Evolutionary conservation across 2,797 vertebrate species (phyloP), one percentile per base, ranked within the genome.

Genomic region (Anguilla megastoma): DNA sequence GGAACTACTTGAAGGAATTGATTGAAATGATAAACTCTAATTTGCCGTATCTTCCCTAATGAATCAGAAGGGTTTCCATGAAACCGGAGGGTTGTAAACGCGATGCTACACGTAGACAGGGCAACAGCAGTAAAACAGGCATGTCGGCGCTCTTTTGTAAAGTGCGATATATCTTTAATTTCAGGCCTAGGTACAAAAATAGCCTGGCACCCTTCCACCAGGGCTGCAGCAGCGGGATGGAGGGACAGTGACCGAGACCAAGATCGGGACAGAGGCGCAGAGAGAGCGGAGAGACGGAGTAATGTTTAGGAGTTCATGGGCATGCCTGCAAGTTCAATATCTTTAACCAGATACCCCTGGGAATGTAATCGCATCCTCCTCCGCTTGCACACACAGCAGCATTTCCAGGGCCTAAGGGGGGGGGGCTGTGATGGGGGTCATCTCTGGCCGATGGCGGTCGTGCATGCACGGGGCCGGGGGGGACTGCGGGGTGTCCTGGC

Each of bases 291-390:
- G 33, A 21, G 21, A 16, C 9, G 41, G 60, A 54, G 48, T 54
- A n/a, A 79, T 71, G 80, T 18, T 85, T 85, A 3, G 41, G 14
- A 18, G 48, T 76, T 74, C 79, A 85, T 85, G 18, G 58, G 4
- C 56, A 45, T 85, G 54, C 33, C 54, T 41, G 56, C 9, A 66
- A 48, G 58, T 41, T 85, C 84, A 48, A n/a, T 60, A 71, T 52
- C 56, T 86, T 24, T 24, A 69, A 54, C 45, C 27, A 66, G 50
- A 88, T 82, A 86, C 74, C 58, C n/a, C 58, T n/a, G 56, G 85
- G 88, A 86, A 27, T 24, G 36, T 79, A 36, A 85, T n/a, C 4
- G 45, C 63, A n/a, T 36, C 48, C 30, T 36, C 60, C 27, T 30
- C 6, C 24, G 3, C 30, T 14, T 56, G 63, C 21, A 56, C 48